A percentile compares a stretch with the other conserved stretches of the same genome.
These are phyloP conservation scores for Gonatopus flavifemur DNA, from an alignment of 1,140 invertebrate species.

Conservation along the genomic window DNA sequence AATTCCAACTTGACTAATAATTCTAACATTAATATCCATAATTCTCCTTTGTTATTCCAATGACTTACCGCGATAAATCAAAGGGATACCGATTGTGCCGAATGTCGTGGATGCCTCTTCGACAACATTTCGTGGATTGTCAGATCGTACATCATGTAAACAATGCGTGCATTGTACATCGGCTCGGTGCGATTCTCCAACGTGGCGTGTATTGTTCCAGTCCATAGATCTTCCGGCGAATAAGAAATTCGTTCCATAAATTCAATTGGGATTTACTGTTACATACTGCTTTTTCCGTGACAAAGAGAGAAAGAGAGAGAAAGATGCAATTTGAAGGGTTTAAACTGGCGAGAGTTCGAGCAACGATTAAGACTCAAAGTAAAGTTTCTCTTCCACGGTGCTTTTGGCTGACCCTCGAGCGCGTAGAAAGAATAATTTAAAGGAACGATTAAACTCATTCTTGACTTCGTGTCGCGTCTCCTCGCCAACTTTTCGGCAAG, in stretches of 20 bases:
- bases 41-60: too few relatives aligned
- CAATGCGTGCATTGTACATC: constrained; percentile 28
- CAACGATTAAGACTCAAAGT: too few relatives aligned
- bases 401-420: neutral
- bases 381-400: too few relatives aligned
- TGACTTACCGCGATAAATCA: too few relatives aligned
- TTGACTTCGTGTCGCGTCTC: constrained; percentile 24
- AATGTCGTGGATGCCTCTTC: constrained; percentile 11
- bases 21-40: too few relatives aligned
- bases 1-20: too few relatives aligned
- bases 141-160: constrained; percentile 23
- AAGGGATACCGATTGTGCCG: too few relatives aligned
- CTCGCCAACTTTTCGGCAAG: too few relatives aligned
- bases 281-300: too few relatives aligned
- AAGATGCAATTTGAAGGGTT: constrained; percentile 29
- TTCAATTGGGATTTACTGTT: too few relatives aligned
- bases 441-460: constrained; percentile 32
- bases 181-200: neutral
- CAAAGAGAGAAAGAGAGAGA: too few relatives aligned
- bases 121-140: constrained; percentile 23
- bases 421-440: constrained; percentile 5
- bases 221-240: constrained; percentile 18
- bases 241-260: constrained; percentile 2
- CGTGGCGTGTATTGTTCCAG: constrained; percentile 11
- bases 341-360: too few relatives aligned